These are phyloP conservation scores for Ancistrus triradiatus DNA, from an alignment of 2,113 vertebrate species.

Conservation along the genomic window DNA sequence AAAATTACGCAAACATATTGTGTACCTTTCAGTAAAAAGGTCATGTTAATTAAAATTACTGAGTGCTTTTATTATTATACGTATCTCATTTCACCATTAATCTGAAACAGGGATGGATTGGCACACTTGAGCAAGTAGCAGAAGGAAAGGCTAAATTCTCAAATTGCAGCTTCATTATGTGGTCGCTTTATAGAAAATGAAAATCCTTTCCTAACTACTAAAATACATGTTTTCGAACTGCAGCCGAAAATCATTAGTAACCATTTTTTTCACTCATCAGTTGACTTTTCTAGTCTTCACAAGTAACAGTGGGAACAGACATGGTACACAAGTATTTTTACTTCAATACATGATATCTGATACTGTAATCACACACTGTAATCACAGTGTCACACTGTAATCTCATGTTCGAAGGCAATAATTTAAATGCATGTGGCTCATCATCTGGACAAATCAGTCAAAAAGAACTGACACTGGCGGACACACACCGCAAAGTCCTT, in stretches of 20 bases:
- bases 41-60: slow-evolving; percentile 13
- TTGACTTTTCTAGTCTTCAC: slow-evolving; percentile 33
- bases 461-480: neutral
- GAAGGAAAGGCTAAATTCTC: slow-evolving; percentile 22
- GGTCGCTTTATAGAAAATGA: slow-evolving; percentile 35
- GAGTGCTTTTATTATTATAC: no score
- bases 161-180: slow-evolving; percentile 41
- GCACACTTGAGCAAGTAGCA: no score
- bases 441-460: slow-evolving; percentile 35
- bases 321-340: slow-evolving; percentile 38
- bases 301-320: slow-evolving; percentile 42
- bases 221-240: slow-evolving; percentile 33
- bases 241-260: slow-evolving; percentile 47
- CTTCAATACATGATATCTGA: slow-evolving; percentile 40
- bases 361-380: slow-evolving; percentile 43
- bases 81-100: slow-evolving; percentile 30
- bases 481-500: neutral
- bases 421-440: no score
- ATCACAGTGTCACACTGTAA: no score
- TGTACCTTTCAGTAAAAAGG: slow-evolving; percentile 6
- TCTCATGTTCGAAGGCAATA: no score
- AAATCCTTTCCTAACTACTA: slow-evolving; percentile 28
- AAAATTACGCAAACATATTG: slow-evolving; percentile 16
- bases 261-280: slow-evolving; percentile 6
- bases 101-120: slow-evolving; percentile 24